Conservation (phyloP, 2,888 invertebrate species). For the Tipula lateralis region DNA sequence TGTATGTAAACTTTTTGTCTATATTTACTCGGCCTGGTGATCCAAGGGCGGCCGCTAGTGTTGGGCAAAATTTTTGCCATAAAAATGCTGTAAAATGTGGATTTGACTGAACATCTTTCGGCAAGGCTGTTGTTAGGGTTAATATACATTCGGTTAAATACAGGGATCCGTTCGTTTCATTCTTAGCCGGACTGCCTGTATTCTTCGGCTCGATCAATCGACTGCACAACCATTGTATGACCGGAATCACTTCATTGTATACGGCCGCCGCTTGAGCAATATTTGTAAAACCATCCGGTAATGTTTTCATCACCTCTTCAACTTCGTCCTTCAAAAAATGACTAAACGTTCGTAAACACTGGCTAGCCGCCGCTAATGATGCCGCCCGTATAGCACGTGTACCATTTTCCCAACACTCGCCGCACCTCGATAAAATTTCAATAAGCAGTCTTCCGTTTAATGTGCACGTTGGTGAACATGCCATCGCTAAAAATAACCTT, state of each 20-base stretch:
- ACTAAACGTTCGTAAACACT: slow-evolving; percentile 80
- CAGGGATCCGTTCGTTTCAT: slow-evolving; percentile 51
- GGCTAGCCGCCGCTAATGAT: slow-evolving; percentile 84
- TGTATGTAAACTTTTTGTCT: slow-evolving; percentile 71
- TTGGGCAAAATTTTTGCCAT: slow-evolving; percentile 91
- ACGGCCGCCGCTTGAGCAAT: slow-evolving; percentile 67
- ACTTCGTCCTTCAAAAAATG: slow-evolving; percentile 63
- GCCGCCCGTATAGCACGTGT: slow-evolving; percentile 79
- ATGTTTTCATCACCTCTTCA: slow-evolving; percentile 54
- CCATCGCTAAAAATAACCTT: slow-evolving; percentile 77
- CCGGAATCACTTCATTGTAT: slow-evolving; percentile 85
- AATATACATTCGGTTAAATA: slow-evolving; percentile 83
- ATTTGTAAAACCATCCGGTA: slow-evolving; percentile 53
- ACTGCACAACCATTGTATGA: slow-evolving; percentile 82
- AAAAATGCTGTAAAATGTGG: slow-evolving; percentile 81
- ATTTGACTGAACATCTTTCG: slow-evolving; percentile 76
- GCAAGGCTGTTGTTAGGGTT: slow-evolving; percentile 76
- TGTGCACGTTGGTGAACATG: slow-evolving; percentile 82
- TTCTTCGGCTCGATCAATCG: slow-evolving; percentile 75
- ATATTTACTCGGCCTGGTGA: slow-evolving; percentile 66
- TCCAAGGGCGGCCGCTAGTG: slow-evolving; percentile 79
- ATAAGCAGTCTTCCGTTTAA: slow-evolving; percentile 85
- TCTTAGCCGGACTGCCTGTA: slow-evolving; percentile 45
- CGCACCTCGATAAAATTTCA: slow-evolving; percentile 77
- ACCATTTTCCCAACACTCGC: slow-evolving; percentile 74